Conservation (phyloP, 92 coral and sea anemone species). For the Epizoanthus illoricatus region DNA sequence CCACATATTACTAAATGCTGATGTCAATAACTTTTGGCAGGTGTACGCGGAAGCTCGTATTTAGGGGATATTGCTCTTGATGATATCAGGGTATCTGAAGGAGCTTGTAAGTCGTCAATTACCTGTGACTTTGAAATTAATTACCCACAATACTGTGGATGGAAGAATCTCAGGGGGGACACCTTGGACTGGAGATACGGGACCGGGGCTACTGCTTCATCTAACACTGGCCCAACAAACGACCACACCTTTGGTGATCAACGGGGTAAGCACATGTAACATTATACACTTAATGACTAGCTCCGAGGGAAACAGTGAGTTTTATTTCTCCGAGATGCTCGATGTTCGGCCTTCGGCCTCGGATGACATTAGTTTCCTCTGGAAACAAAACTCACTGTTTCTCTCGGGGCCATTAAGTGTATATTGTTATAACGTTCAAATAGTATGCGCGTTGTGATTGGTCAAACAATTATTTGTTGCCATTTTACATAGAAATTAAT, state of each 20-base stretch:
- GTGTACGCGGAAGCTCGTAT: slow-evolving; percentile 82
- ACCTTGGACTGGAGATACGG: slow-evolving; percentile 77
- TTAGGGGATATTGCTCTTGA: slow-evolving; percentile 87
- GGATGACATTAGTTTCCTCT: no score
- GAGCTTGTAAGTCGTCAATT: slow-evolving; percentile 48
- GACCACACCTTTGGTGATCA: slow-evolving; percentile 91
- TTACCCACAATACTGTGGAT: slow-evolving; percentile 73
- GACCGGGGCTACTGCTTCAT: slow-evolving; percentile 70
- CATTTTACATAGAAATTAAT: no score
- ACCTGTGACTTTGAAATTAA: slow-evolving; percentile 81
- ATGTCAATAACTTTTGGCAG: background rate
- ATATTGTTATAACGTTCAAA: no score
- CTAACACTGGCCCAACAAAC: slow-evolving; percentile 78
- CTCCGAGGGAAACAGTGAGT: no score
- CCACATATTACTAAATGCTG: no score
- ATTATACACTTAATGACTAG: background rate
- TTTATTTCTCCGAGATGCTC: no score
- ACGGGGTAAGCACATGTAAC: slow-evolving; percentile 58
- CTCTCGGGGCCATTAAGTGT: no score
- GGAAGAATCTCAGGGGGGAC: slow-evolving; percentile 62
- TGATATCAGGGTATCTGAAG: slow-evolving; percentile 64
- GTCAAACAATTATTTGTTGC: no score
- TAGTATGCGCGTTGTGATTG: no score
- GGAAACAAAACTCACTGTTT: no score
- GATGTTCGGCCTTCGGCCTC: no score